phyloP scores from a whole-genome alignment of 2,888 invertebrate species.

The Drosophila barbarae region DNA sequence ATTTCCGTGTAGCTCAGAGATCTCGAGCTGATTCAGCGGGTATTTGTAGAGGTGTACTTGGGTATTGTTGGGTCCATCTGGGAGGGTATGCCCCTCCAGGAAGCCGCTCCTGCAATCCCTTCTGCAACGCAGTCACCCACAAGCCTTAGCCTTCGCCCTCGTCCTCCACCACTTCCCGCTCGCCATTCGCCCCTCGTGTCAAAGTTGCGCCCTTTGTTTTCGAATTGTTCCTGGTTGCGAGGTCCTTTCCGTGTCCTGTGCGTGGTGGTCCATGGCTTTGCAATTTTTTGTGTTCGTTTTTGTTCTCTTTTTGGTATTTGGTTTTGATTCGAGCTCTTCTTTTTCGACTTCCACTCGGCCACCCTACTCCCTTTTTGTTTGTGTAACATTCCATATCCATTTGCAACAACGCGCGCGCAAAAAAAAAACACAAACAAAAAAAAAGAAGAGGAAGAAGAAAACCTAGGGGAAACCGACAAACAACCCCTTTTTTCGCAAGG shows the following conservation, averaged over 20 bases:
- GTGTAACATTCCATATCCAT: conserved; percentile 70
- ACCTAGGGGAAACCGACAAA: conserved; percentile 46
- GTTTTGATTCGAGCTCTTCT: conserved; percentile 44
- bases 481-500: conserved; percentile 51
- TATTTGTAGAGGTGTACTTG: conserved; percentile 25
- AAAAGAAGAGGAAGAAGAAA: conserved; percentile 21
- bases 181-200: conserved; percentile 11
- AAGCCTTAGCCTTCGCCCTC: background rate
- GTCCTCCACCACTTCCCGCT: background rate
- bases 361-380: conserved; percentile 54
- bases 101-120: background rate
- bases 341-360: conserved; percentile 35
- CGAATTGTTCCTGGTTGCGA: conserved; percentile 32
- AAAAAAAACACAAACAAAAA: conserved; percentile 11
- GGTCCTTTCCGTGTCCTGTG: conserved; percentile 35
- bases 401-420: conserved; percentile 53
- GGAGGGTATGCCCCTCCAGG: background rate
- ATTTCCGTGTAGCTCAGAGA: background rate
- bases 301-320: conserved; percentile 33
- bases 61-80: conserved; percentile 26
- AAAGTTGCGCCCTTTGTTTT: conserved; percentile 44
- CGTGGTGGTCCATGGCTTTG: conserved; percentile 29
- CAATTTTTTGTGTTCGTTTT: conserved; percentile 12
- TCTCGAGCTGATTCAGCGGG: conserved; percentile 27
- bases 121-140: conserved; percentile 2